Evolutionary conservation across 2,113 vertebrate species (phyloP).

Genomic region (Thunnus thynnus): DNA sequence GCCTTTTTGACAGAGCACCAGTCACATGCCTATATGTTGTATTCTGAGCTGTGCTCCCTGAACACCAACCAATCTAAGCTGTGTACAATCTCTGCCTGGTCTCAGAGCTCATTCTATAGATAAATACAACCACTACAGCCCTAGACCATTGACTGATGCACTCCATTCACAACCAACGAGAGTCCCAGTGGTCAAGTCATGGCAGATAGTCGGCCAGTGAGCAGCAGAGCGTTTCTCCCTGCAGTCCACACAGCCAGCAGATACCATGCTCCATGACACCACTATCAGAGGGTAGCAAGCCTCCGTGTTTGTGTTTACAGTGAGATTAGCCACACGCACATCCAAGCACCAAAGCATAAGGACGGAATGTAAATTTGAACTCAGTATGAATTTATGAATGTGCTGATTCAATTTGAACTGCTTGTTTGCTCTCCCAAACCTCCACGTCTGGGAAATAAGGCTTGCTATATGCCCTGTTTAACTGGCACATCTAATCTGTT

Average conservation of each 20-base stretch:
- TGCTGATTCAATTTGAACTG: constrained; percentile 63
- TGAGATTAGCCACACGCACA: constrained; percentile 61
- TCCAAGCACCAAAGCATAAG: constrained; percentile 39
- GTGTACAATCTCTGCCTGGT: background rate
- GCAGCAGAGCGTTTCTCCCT: constrained; percentile 52
- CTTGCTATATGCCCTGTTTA: constrained; percentile 31
- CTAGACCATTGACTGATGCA: constrained; percentile 8
- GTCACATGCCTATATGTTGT: background rate
- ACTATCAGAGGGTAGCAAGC: constrained; percentile 54
- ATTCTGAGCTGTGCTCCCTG: background rate
- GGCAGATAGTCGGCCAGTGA: constrained; percentile 41
- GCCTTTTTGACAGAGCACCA: background rate
- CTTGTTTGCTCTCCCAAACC: constrained; percentile 57
- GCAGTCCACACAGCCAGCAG: constrained; percentile 37
- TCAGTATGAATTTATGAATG: constrained; percentile 61
- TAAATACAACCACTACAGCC: constrained; percentile 15
- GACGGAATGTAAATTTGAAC: constrained; percentile 67
- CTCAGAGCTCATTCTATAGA: constrained; percentile 28
- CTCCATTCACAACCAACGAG: constrained; percentile 35
- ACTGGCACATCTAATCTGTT: constrained; percentile 23
- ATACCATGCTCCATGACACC: constrained; percentile 56
- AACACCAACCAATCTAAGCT: background rate
- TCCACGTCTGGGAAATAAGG: constrained; percentile 54
- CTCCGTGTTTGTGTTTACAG: constrained; percentile 65
- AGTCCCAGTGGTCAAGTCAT: constrained; percentile 33